Base-by-base conservation (phyloP, 1,140 invertebrate genomes). In the Cotesia vestalis region DNA sequence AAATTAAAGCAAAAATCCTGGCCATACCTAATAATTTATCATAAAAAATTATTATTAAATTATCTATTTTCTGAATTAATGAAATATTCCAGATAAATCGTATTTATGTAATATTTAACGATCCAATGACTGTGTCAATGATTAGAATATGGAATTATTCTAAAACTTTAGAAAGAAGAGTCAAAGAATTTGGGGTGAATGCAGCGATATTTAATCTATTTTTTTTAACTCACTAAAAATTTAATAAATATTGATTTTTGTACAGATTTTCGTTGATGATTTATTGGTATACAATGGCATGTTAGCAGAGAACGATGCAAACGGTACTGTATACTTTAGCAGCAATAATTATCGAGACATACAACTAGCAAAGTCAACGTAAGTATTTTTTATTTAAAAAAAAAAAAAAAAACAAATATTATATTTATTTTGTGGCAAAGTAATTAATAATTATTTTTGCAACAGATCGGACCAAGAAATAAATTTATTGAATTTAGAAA, bases 121-220 rank as follows among this genome's bases (percentile, higher is more conserved):
- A 88, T 34, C 93, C 93, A 6, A 89, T 92, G 0, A 89, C 88
- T 27, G 87, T 96, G 5, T 93, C 92, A 4, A 90, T 90, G 81
- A 91, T 96, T 51, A 93, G 93, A 80, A 87, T 96, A 73, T 95
- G 93, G 93, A 96, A 95, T 87, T 96, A 96, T 84, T 90, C 90
- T 17, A 95, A 96, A 86, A 94, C 92, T 51, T 89, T 92, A 3
- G 84, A 80, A 17, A 88, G 94, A 81, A 94, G 93, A 51, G 91
- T 94, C 4, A 94, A 94, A 84, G 94, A 96, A 84, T 94, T 95
- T 86, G 92, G 90, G 62, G 93, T 95, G 84, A 87, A 85, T 81
- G 51, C n/a, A 11, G 12, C 6, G 0, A 46, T 9, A 9, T 9
- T 46, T 8, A 46, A 5, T 46, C 11, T 9, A n/a, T 17, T 46